These are phyloP conservation scores for Pachycephus smyrnensis DNA, from an alignment of 2,888 invertebrate genomes.

Conservation along the genomic window DNA sequence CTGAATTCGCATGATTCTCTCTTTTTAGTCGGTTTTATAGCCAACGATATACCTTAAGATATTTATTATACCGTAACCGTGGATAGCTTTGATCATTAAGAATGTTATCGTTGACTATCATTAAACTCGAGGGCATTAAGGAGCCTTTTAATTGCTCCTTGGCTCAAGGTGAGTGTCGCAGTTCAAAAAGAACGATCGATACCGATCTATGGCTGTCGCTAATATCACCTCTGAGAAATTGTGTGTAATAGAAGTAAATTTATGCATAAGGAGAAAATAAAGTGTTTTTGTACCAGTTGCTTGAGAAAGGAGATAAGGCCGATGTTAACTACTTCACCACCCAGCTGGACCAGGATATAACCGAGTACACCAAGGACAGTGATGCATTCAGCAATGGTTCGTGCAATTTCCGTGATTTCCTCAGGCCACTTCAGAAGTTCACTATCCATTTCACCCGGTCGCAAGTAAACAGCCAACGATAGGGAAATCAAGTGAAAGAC, in stretches of 20 bases:
- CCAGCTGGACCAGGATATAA: conserved; percentile 91
- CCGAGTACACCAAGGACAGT: conserved; percentile 88
- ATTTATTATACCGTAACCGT: neutral
- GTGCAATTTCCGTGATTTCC: conserved; percentile 68
- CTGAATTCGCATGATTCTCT: neutral
- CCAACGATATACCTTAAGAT: neutral
- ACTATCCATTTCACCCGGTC: conserved; percentile 77
- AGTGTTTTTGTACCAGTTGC: conserved; percentile 79
- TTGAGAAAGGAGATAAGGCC: conserved; percentile 90
- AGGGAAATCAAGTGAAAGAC: conserved; percentile 88
- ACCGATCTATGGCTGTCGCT: neutral
- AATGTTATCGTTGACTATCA: neutral
- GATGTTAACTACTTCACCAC: conserved; percentile 94
- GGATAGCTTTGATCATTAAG: neutral
- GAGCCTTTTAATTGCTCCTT: neutral
- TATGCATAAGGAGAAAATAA: conserved; percentile 2
- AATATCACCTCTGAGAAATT: neutral
- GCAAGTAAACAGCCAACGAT: conserved; percentile 90
- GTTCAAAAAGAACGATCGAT: neutral
- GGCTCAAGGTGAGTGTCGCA: neutral
- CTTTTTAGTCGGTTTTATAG: neutral
- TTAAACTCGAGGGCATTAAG: neutral
- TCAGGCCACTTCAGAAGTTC: conserved; percentile 71
- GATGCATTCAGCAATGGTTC: conserved; percentile 77
- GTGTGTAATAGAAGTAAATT: neutral